Evolutionary conservation across 30 jellyfish, hydroid and myxozoan species (phyloP), one percentile per base, ranked within the genome.

Genomic region (Clytia hemisphaerica): DNA sequence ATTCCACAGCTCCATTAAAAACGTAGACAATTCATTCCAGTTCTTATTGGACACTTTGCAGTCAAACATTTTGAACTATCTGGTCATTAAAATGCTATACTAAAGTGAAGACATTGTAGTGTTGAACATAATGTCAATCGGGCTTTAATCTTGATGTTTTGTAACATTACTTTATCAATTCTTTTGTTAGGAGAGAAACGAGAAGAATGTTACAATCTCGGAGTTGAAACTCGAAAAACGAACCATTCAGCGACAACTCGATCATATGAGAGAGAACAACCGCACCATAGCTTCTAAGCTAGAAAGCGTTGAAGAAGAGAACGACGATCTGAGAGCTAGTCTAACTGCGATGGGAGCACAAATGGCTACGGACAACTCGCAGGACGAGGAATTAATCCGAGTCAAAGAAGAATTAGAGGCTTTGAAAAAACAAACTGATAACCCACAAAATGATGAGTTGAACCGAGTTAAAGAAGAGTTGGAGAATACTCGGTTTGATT

Each of bases 231-330:
- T 37, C 30, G 78, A 65, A 4, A 65, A 65, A 30, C 29, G 78
- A 2, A 65, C 78, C 49, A 32, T 65, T 32, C 78, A 65, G 63
- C 61, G 61, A 31, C 78, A 65, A 37, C 67, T 65, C 3, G 71
- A 45, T 65, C 67, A 45, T 65, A 45, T 65, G 61, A 67, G 78
- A 30, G 78, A 65, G 40, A 45, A 67, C n/a, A 65, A 65, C 63
- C 73, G 78, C 16, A 7, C 78, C 6, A 28, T 31, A n/a, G 66
- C 61, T 16, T 32, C 32, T 21, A 65, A 65, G 25, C 37, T 65
- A 36, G 65, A 26, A 1, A 36, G 25, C 6, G 12, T 38, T 19
- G 63, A 65, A 37, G 69, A 65, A 26, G 4, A 19, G 70, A 30
- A 65, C 5, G 12, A 35, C 16, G 42, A 7, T 65, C 25, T 57